Evolutionary conservation across 92 coral and sea anemone species (phyloP), one percentile per base, ranked within the genome.

Genomic region (Muricea muricata): DNA sequence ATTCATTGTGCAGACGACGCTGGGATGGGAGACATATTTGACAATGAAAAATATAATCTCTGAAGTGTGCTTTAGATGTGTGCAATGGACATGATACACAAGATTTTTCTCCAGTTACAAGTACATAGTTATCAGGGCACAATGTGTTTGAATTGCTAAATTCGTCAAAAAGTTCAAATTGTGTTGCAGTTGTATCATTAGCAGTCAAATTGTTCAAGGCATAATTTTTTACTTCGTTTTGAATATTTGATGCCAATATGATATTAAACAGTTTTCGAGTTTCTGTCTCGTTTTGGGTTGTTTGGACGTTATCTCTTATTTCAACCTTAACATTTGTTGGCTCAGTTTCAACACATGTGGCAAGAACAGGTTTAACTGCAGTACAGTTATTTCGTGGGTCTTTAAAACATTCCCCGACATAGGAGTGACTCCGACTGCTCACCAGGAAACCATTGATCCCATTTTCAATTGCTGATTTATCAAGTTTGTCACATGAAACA

Each of bases 341-440:
- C 39, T 63, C 0, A 39, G 37, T n/a, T 15, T 24, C 2, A n/a
- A 63, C n/a, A 24, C 70, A 63, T 26, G 39, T 10, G 6, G 70
- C 37, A 28, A 63, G n/a, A 30, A 63, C 70, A 1, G 70, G 70
- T 63, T 18, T 26, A 7, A 63, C 70, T 0, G 70, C n/a, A n/a
- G n/a, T 63, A 18, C 70, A 63, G 70, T 63, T 63, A 28, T 13
- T 20, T 20, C 0, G 0, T 11, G 34, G 3, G 21, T 25, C 37
- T 30, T 63, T 63, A 32, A 28, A 63, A 63, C 70, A 63, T 28
- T 63, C 70, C 4, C 70, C 70, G 30, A 63, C 39, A 63, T 63
- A 63, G 15, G 70, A 63, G 34, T 35, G n/a, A 9, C 37, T 63
- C 8, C 37, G 28, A 63, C 10, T 26, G n/a, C 30, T 28, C 35